Base-by-base conservation (phyloP, 2,888 invertebrate genomes). In the Rhopalosiphum nymphaeae region DNA sequence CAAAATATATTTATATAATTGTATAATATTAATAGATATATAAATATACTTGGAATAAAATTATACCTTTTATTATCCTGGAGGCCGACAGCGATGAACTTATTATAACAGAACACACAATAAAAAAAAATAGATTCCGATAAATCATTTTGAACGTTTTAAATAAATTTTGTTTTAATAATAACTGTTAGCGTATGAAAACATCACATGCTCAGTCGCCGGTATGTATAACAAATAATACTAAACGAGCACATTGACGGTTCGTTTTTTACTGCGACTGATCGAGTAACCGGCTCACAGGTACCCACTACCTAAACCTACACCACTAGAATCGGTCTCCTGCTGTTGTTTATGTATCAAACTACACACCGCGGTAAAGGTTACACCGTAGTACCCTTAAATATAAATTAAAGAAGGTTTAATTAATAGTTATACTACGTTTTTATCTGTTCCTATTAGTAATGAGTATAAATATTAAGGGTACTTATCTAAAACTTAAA, bases 251-350 rank as follows among this genome's bases (percentile, higher is more conserved):
- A 21, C 91, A 57, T 86, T 94, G 94, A 26, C 91, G 86, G 91
- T 94, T 91, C 85, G 90, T 86, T 86, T 94, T 94, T 94, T 94
- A 94, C 94, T 94, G 90, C 57, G 85, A 84, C 93, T n/a, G 86
- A 86, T 91, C 46, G 85, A 57, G 89, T 56, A 84, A 91, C 86
- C 42, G 53, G 49, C 89, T 46, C 44, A 56, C 61, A 61, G 44
- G 57, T 44, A 90, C 78, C 78, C 36, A 78, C 42, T 26, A 92
- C 49, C 10, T 91, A 67, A 44, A 84, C 25, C 46, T 89, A 93
- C 78, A 78, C 90, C 90, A 91, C 85, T 49, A 61, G 46, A 91
- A 53, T 91, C 67, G 57, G 42, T 87, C 89, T 91, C 86, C 67
- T 78, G 78, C 53, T 88, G 46, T 86, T 78, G 9, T 78, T 78